These are phyloP conservation scores for Octomys mimax DNA, from an alignment of 2,797 vertebrate species.

Conservation along the genomic window DNA sequence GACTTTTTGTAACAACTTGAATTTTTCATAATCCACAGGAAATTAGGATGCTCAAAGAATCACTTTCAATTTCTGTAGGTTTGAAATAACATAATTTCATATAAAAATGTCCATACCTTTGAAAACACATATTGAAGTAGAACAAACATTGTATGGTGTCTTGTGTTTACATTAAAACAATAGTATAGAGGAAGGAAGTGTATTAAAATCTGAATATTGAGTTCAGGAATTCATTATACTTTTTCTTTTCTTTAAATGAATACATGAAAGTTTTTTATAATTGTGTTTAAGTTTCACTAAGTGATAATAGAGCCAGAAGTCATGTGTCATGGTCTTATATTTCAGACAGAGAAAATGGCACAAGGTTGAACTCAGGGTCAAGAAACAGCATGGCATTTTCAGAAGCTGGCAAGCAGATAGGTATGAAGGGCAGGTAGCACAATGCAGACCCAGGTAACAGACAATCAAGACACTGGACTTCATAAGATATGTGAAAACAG, in stretches of 20 bases:
- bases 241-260: not conserved
- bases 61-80: not conserved
- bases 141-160: not conserved
- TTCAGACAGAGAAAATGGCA: not conserved
- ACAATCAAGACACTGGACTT: not conserved
- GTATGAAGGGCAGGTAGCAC: not conserved
- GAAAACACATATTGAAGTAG: not conserved
- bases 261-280: not conserved
- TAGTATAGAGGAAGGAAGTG: too few species aligned
- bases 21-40: not conserved
- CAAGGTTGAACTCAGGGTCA: not conserved
- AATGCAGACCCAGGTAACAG: not conserved
- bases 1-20: slow-evolving; percentile 25
- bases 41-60: slow-evolving; percentile 29
- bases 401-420: not conserved
- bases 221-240: not conserved
- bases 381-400: not conserved
- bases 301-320: not conserved
- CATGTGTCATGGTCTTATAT: not conserved
- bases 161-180: slow-evolving; percentile 41
- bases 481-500: not conserved
- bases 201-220: not conserved
- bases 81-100: slow-evolving; percentile 5
- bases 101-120: slow-evolving; percentile 14
- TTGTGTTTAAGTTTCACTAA: not conserved